Evolutionary conservation across 1,140 invertebrate species (phyloP).

Genomic region (Coelopa frigida): DNA sequence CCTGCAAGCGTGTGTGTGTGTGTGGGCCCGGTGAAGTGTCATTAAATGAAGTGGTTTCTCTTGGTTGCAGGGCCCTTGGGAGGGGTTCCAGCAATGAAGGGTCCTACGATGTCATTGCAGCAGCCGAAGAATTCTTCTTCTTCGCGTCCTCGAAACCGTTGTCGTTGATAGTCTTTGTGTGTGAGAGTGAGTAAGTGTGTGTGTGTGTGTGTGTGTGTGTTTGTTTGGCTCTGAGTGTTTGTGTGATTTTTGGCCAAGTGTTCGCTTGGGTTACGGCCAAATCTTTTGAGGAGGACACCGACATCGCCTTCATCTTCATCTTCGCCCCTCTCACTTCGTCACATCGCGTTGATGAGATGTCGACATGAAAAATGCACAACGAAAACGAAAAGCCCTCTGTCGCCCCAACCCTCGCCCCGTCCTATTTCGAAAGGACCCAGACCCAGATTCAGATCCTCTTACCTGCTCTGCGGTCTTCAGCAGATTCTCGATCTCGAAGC

Average conservation of each 20-base stretch:
- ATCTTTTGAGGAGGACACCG: too few species aligned
- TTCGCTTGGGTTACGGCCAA: too few species aligned
- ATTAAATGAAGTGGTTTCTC: slow-evolving; percentile 45
- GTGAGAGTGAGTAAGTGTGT: not conserved
- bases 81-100: slow-evolving; percentile 44
- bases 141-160: not conserved
- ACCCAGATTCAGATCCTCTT: too few species aligned
- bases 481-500: slow-evolving; percentile 85
- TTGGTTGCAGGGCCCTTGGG: slow-evolving; percentile 43
- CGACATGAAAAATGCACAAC: too few species aligned
- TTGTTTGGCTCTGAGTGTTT: slow-evolving; percentile 6
- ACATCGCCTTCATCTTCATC: too few species aligned
- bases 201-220: not conserved
- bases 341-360: too few species aligned
- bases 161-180: not conserved
- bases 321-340: too few species aligned
- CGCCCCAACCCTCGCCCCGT: slow-evolving; percentile 1
- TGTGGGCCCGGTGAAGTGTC: slow-evolving; percentile 32
- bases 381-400: too few species aligned
- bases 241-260: too few species aligned
- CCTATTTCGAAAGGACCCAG: too few species aligned
- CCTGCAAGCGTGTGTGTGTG: too few species aligned
- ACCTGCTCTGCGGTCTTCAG: slow-evolving; percentile 63
- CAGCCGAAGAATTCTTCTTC: slow-evolving; percentile 21
- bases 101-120: slow-evolving; percentile 39